Evolutionary conservation across 2,888 invertebrate genomes (phyloP).

Genomic region (Mycalesis mineus): DNA sequence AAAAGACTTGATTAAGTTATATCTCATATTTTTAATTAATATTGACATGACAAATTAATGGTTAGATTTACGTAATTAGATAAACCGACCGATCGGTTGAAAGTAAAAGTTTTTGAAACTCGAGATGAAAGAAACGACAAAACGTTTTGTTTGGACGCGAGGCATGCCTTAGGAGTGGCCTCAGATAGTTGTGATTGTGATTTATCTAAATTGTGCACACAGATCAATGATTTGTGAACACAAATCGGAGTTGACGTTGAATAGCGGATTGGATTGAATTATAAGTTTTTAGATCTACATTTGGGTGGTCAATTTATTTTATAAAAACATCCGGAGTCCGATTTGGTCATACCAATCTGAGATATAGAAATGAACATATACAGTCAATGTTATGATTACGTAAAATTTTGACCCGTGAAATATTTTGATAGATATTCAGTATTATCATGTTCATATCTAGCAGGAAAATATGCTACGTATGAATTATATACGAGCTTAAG

Average conservation of each 20-base stretch:
- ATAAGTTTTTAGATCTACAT: background rate
- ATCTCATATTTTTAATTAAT: slow-evolving; percentile 9
- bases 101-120: slow-evolving; percentile 21
- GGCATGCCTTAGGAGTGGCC: slow-evolving; percentile 19
- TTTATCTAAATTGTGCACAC: slow-evolving; percentile 25
- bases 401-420: too few species aligned
- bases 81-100: slow-evolving; percentile 15
- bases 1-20: slow-evolving; percentile 1
- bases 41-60: slow-evolving; percentile 16
- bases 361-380: too few species aligned
- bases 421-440: too few species aligned
- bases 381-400: too few species aligned
- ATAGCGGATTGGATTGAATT: slow-evolving; percentile 16
- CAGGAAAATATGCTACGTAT: too few species aligned
- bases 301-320: background rate
- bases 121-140: slow-evolving; percentile 20
- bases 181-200: slow-evolving; percentile 15
- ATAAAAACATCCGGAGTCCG: background rate
- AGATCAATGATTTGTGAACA: slow-evolving; percentile 22
- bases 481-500: too few species aligned
- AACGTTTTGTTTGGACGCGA: slow-evolving; percentile 18
- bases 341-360: background rate
- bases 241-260: slow-evolving; percentile 21
- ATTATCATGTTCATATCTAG: too few species aligned
- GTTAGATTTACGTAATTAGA: slow-evolving; percentile 23